Evolutionary conservation across 2,888 invertebrate species (phyloP), one percentile per base, ranked within the genome.

Genomic region (Amaurobius ferox): DNA sequence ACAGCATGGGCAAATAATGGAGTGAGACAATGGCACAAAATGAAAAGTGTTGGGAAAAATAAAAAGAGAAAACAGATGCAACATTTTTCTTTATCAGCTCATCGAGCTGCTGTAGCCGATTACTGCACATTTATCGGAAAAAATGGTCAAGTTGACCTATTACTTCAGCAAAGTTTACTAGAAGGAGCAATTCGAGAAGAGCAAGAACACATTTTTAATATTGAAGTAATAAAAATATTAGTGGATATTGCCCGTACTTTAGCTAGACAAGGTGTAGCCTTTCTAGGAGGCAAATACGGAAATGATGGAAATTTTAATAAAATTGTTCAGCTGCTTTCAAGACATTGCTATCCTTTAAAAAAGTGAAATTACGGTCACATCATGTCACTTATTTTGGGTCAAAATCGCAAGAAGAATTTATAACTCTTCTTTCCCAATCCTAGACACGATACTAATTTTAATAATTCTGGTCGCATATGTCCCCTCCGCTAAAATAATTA

Each of bases 11-110:
- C 9, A n/a, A 16, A 23, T 5, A 28, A 64, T 9, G 64, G 64
- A 23, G 64, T 64, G 11, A 23, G 26, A 26, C 26, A 26, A 9
- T 29, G 64, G 29, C 28, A 28, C 19, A 64, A 64, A 64, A 64
- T 64, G 64, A 29, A 64, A 64, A 64, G 64, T 64, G 26, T 64
- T 64, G 64, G 64, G 13, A 64, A 28, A 11, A 23, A 28, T 9
- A 64, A 64, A 29, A 11, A 28, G 7, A 28, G 64, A 9, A 64
- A 64, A 26, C 26, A 5, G 7, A 9, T 7, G 16, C 16, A 13
- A 11, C 64, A 64, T 26, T 64, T 64, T 64, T 23, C 64, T n/a
- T 64, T 28, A 9, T 5, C 5, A 11, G 13, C 23, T 28, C 64
- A 64, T 29, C 11, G 26, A 64, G 29, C 23, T n/a, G 64, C 29